Evolutionary conservation across 1,140 invertebrate species (phyloP), one percentile per base, ranked within the genome.

Genomic region (Drosophila novamexicana): DNA sequence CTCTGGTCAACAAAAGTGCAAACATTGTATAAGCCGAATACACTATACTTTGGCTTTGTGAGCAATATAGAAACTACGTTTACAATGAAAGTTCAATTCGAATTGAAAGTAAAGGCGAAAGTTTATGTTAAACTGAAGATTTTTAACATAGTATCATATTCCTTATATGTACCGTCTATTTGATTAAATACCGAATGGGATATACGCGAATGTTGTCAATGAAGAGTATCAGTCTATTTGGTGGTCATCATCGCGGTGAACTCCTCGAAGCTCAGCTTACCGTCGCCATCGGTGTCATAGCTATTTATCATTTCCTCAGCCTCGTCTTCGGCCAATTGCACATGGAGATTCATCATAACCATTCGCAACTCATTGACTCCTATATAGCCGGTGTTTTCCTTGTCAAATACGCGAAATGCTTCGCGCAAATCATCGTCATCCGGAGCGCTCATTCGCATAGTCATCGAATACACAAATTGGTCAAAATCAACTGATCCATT

Each of bases 361-460:
- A 2, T 0, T 7, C 45, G 16, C 4, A 62, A 7, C 16, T 50
- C 10, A 29, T n/a, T 6, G 3, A n/a, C 0, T 0, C 44, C 34
- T 9, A 62, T 49, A 5, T 12, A 49, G 7, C 59, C 59, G 8
- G 32, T 50, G 5, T 49, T 49, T 0, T n/a, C 45, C 12, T n/a
- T 49, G 59, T 62, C 59, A 6, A 49, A 49, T 7, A 62, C 34
- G 9, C 45, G 44, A 49, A 62, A 62, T 36, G 59, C 7, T 7
- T 37, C 44, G 5, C 45, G 59, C 12, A 62, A 4, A 7, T 49
- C 59, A 4, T 62, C 59, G 1, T 49, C 59, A 1, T 49, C 44
- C 12, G 45, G 59, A 0, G 8, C 4, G 9, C 34, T 22, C 44
- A 62, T 62, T 8, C 12, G 32, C 8, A 50, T 2, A 2, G 22